Conservation (phyloP, 2,888 invertebrate genomes). For the Lepetodrilus schrolli region DNA sequence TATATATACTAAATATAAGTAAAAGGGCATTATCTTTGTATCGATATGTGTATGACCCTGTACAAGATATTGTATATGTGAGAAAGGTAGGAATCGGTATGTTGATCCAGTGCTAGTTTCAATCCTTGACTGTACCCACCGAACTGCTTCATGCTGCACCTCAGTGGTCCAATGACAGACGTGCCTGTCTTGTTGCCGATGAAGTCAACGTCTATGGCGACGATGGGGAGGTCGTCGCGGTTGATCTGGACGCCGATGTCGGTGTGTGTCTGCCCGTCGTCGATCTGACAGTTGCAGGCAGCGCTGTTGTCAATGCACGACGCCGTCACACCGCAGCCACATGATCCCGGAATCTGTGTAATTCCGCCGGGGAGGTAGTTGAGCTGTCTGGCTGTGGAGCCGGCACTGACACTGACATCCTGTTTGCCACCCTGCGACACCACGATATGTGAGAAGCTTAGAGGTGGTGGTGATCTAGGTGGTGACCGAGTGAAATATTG, state of each 20-base stretch:
- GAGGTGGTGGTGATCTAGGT: background rate
- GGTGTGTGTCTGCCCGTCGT: constrained; percentile 49
- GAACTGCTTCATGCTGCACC: constrained; percentile 58
- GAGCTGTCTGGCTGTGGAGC: background rate
- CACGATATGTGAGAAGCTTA: too few species aligned
- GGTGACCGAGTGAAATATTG: too few species aligned
- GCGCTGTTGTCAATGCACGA: constrained; percentile 47
- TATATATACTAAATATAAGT: too few species aligned
- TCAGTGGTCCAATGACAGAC: constrained; percentile 52
- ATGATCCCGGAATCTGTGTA: constrained; percentile 39
- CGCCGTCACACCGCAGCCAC: constrained; percentile 60
- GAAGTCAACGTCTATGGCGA: constrained; percentile 43
- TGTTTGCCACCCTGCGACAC: constrained; percentile 42
- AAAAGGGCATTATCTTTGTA: too few species aligned
- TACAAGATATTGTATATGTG: too few species aligned
- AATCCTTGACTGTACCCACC: too few species aligned
- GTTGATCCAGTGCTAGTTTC: too few species aligned
- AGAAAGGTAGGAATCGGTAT: too few species aligned
- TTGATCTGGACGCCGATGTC: constrained; percentile 62
- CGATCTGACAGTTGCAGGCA: constrained; percentile 65
- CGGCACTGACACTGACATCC: constrained; percentile 29
- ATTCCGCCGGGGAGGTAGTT: constrained; percentile 54
- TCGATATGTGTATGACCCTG: too few species aligned
- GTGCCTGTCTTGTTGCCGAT: constrained; percentile 35
- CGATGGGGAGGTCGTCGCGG: constrained; percentile 58